These are phyloP conservation scores for Trogon melanurus DNA, from an alignment of 2,113 vertebrate species.

Conservation along the genomic window DNA sequence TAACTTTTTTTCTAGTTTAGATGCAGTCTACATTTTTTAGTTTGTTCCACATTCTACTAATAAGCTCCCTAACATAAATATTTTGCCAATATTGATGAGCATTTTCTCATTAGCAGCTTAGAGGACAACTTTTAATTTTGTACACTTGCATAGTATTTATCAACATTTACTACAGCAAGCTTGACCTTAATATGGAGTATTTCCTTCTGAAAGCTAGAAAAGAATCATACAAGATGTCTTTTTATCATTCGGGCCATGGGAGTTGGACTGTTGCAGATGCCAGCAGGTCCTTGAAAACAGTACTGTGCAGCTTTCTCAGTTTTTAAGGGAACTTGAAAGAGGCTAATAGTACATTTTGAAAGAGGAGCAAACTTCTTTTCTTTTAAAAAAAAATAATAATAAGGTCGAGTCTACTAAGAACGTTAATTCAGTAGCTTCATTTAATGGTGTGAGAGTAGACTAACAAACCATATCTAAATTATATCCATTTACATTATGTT, in stretches of 20 bases:
- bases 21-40: not conserved
- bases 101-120: not conserved
- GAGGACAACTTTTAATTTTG: not conserved
- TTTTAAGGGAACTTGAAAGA: not conserved
- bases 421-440: not conserved
- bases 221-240: not conserved
- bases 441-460: not conserved
- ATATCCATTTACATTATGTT: not conserved
- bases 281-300: not conserved
- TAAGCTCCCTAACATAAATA: not conserved
- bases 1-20: not conserved
- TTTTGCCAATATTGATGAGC: not conserved
- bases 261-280: not conserved
- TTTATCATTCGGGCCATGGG: rapidly evolving
- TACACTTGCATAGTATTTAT: not conserved
- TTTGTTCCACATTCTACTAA: not conserved
- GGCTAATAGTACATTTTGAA: not conserved
- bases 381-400: not conserved
- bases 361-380: not conserved
- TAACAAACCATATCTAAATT: not conserved
- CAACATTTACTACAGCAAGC: not conserved
- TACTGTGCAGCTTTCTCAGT: not conserved
- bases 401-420: not conserved
- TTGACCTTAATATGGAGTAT: not conserved
- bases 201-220: not conserved